Evolutionary conservation across 1,140 invertebrate genomes (phyloP).

Genomic region (Chironomus tepperi): DNA sequence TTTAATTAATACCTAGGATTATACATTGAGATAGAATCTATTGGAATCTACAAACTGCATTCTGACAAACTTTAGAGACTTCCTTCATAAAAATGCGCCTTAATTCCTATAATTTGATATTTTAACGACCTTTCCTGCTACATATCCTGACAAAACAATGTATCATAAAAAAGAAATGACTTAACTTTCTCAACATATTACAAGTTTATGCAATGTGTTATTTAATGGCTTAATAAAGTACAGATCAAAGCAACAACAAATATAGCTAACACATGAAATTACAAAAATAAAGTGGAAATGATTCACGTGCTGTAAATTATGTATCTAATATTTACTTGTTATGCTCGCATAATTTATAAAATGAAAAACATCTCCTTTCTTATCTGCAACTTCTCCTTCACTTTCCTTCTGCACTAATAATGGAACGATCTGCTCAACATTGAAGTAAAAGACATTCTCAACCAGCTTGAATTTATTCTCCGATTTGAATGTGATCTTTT

Average conservation of each 20-base stretch:
- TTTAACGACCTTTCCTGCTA: too few relatives aligned
- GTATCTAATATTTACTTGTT: not conserved
- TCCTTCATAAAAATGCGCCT: too few relatives aligned
- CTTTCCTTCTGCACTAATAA: constrained; percentile 24
- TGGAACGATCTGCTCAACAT: constrained; percentile 36
- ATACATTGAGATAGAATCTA: too few relatives aligned
- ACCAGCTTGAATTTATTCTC: constrained; percentile 33
- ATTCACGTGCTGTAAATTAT: not conserved
- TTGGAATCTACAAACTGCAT: too few relatives aligned
- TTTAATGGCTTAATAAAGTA: not conserved
- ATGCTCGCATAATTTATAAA: not conserved
- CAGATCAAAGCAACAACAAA: not conserved
- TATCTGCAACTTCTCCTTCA: not conserved
- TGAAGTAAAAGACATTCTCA: constrained; percentile 35
- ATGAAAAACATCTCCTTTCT: not conserved
- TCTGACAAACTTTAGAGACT: too few relatives aligned
- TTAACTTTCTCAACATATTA: not conserved
- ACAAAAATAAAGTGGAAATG: not conserved
- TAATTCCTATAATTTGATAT: too few relatives aligned
- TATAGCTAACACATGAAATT: too few relatives aligned
- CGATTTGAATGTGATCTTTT: constrained; percentile 35
- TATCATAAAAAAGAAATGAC: not conserved
- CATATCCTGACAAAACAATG: too few relatives aligned
- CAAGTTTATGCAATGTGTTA: not conserved
- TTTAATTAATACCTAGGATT: too few relatives aligned